Conservation (phyloP, 2,797 vertebrate genomes). For the Ctenosaura bakeri region DNA sequence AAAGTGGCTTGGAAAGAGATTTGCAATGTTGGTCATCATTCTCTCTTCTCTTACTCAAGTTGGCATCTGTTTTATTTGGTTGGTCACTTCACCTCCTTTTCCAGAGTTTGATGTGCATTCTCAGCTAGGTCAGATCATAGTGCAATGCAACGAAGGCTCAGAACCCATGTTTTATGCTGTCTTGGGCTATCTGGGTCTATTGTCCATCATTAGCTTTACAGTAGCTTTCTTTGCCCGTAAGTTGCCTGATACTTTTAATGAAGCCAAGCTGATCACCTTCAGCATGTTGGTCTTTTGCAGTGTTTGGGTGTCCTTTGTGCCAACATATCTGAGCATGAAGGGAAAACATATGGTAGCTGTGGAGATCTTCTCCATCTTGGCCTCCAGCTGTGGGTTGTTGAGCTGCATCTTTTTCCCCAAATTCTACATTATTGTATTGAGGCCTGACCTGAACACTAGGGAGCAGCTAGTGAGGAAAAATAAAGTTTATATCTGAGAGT, state of each 20-base stretch:
- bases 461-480: no score
- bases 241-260: not conserved
- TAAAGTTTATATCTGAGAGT: no score
- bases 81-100: not conserved
- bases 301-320: no score
- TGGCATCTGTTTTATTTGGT: not conserved
- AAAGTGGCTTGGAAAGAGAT: not conserved
- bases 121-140: not conserved
- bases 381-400: no score
- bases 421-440: no score
- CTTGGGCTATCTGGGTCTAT: not conserved
- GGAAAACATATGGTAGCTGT: no score
- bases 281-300: no score
- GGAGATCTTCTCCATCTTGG: no score
- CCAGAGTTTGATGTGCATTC: conserved; percentile 5
- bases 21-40: not conserved
- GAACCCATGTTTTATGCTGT: not conserved
- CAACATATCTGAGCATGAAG: no score
- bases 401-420: no score
- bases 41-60: not conserved
- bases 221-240: conserved; percentile 12
- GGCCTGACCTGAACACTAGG: no score
- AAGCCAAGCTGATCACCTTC: no score
- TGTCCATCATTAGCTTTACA: not conserved
- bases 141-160: conserved; percentile 1